These are phyloP conservation scores for Dysidea cf. avara DNA, from an alignment of 37 sponge, comb jelly and placozoan species.

Conservation along the genomic window DNA sequence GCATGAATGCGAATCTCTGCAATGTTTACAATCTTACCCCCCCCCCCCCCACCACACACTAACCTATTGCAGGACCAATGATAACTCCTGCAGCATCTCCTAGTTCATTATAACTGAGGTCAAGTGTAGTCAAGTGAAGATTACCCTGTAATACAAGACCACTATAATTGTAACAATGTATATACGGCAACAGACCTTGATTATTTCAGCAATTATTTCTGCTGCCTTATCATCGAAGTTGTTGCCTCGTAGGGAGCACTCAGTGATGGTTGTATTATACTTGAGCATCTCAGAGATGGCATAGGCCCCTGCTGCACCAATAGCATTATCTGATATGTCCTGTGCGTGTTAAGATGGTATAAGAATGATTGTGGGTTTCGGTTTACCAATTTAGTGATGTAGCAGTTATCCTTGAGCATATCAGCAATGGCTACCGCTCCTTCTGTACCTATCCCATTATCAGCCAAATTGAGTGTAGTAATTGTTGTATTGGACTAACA, in stretches of 20 bases:
- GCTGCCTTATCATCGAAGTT: slow-evolving; percentile 80
- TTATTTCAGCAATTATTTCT: slow-evolving; percentile 72
- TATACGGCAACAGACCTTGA: slow-evolving; percentile 51
- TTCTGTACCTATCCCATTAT: slow-evolving; percentile 89
- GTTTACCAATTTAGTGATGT: slow-evolving; percentile 78
- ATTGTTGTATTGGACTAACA: slow-evolving; percentile 85
- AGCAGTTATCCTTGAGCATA: slow-evolving; percentile 98
- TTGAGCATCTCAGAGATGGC: slow-evolving; percentile 55
- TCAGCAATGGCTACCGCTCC: slow-evolving; percentile 80
- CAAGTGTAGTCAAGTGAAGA: slow-evolving; percentile 69
- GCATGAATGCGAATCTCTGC: no score
- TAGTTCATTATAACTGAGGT: slow-evolving; percentile 92
- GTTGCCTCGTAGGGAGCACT: slow-evolving; percentile 71
- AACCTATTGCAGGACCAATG: slow-evolving; percentile 89
- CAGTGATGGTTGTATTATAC: slow-evolving; percentile 59
- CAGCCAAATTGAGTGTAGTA: slow-evolving; percentile 76
- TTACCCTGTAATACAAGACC: slow-evolving; percentile 54
- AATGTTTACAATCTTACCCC: no score
- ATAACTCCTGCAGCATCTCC: slow-evolving; percentile 77
- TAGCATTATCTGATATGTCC: slow-evolving; percentile 79
- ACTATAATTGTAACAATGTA: not conserved
- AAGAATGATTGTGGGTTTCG: not conserved
- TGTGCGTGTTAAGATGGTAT: not conserved
- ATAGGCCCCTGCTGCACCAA: slow-evolving; percentile 73
- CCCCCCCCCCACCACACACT: no score